Conservation (phyloP, 2,113 vertebrate genomes). For the Fregetta grallaria region DNA sequence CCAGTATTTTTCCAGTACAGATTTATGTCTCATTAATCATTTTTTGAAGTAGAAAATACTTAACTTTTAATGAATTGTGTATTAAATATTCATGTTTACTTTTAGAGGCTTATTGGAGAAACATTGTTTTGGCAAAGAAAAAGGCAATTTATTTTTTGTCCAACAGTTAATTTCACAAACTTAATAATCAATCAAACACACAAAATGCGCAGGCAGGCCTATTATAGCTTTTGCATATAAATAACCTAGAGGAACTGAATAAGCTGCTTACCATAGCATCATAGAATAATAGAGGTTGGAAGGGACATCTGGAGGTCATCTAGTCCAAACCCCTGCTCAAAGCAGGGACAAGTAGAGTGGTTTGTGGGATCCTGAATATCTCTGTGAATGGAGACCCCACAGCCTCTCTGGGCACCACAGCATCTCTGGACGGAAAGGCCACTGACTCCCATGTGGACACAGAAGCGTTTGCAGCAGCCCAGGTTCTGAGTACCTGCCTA, state of each 20-base stretch:
- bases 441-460: fast-evolving
- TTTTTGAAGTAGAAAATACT: conserved; percentile 17
- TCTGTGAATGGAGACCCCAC: neutral
- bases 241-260: neutral
- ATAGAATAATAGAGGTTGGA: neutral
- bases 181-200: conserved; percentile 3
- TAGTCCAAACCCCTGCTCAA: neutral
- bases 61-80: neutral
- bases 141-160: conserved; percentile 1
- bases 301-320: neutral
- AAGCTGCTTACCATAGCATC: neutral
- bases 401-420: neutral
- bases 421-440: neutral
- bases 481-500: neutral
- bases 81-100: conserved; percentile 23
- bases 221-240: neutral
- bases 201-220: neutral
- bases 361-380: neutral
- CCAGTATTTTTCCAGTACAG: neutral
- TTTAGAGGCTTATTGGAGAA: conserved; percentile 8
- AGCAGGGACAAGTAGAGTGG: neutral
- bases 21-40: neutral
- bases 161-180: conserved; percentile 2
- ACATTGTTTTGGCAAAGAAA: neutral
- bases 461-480: neutral